Conservation (phyloP, 2,888 invertebrate genomes). For the Cheilosia grossa region DNA sequence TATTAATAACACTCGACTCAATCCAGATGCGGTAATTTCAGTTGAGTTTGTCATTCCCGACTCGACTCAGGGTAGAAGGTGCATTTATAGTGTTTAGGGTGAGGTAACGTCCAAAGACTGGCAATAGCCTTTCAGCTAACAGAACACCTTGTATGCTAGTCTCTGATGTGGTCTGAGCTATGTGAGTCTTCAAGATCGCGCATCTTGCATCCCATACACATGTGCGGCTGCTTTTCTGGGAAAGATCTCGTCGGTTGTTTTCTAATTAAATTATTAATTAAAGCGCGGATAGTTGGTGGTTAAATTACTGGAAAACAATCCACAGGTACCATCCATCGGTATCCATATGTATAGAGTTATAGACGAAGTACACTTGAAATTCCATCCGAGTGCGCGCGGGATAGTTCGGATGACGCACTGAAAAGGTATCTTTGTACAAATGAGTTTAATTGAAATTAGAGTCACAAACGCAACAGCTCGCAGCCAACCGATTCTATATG, state of each 20-base stretch:
- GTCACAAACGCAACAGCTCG: slow-evolving; percentile 52
- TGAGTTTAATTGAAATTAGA: slow-evolving; percentile 67
- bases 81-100: slow-evolving; percentile 20
- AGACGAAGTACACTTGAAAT: slow-evolving; percentile 37
- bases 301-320: slow-evolving; percentile 47
- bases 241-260: slow-evolving; percentile 44
- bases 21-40: slow-evolving; percentile 54
- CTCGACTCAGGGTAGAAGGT: not conserved
- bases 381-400: slow-evolving; percentile 48
- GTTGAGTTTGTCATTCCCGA: slow-evolving; percentile 39
- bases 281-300: slow-evolving; percentile 27
- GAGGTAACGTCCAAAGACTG: slow-evolving; percentile 55
- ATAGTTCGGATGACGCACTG: slow-evolving; percentile 53
- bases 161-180: slow-evolving; percentile 24
- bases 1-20: slow-evolving; percentile 64
- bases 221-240: slow-evolving; percentile 10
- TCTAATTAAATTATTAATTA: slow-evolving; percentile 57
- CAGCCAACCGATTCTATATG: slow-evolving; percentile 43
- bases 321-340: not conserved
- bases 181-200: slow-evolving; percentile 48
- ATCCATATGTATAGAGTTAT: too few relatives aligned
- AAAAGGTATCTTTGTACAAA: slow-evolving; percentile 34
- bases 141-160: slow-evolving; percentile 40
- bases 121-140: slow-evolving; percentile 49
- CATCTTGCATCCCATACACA: not conserved